Evolutionary conservation across 1,140 invertebrate genomes (phyloP), one percentile per base, ranked within the genome.

Genomic region (Probaryconus sp.): DNA sequence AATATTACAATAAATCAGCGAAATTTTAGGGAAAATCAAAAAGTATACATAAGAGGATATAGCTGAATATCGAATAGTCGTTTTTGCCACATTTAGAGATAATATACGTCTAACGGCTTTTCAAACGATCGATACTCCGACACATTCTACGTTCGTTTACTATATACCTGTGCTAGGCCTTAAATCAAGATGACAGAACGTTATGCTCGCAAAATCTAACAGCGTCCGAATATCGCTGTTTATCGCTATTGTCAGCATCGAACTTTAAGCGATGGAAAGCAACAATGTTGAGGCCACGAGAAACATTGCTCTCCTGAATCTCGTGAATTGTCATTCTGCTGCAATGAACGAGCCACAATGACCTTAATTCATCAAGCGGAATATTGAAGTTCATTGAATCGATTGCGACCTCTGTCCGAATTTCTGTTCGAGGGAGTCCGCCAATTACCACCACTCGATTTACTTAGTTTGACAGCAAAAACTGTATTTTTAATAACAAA

Each of bases 21-120:
- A 14, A 47, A 31, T 56, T 20, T n/a, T 1, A 18, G 3, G 16
- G 10, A 3, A n/a, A 42, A 11, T 21, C 33, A 9, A 10, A 21
- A 50, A 48, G 50, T 56, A 58, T 21, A 20, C 14, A 11, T 14
- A 43, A n/a, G 31, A 13, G 13, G 26, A 60, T 61, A 47, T 53
- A 48, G 26, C 43, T 50, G 58, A 69, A 69, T 70, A 61, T 61
- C 40, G 61, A 68, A 5, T 28, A 26, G 69, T 13, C n/a, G 20
- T 76, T 70, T 67, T 53, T 43, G 38, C 28, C 18, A 31, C 35
- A 50, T 24, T 43, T 76, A 65, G 48, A 68, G 48, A 63, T 76
- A 65, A 71, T 76, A 61, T 55, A 65, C 65, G 60, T 60, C 42
- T 40, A 76, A 76, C 72, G 70, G 72, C 72, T 76, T 60, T 76